Evolutionary conservation across 1,140 invertebrate species (phyloP), one percentile per base, ranked within the genome.

Genomic region (Euglossa dilemma): DNA sequence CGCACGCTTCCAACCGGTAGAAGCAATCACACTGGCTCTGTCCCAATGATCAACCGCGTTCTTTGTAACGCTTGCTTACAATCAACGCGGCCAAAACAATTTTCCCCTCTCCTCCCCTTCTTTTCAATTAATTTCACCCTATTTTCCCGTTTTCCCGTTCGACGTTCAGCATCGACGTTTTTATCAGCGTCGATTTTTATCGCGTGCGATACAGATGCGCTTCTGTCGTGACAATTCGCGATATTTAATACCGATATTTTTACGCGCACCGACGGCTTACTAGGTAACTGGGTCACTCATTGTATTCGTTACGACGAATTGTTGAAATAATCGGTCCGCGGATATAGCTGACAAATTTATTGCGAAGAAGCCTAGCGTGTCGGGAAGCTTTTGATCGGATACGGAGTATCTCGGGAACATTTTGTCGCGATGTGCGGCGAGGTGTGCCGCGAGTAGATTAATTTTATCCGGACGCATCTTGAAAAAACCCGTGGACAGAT

Each of bases 251-350:
- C 28, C 9, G 50, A 69, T 36, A 25, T 20, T 23, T 52, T 56
- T 23, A 61, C 43, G 0, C 18, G 57, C 54, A 43, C 8, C 70
- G 2, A 50, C 12, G 50, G 25, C 6, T 47, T 64, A 47, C 9
- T 45, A 52, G 43, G 36, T 84, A 86, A 86, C 28, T 71, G 80
- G 76, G 71, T 76, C 82, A 50, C 5, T 12, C n/a, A 72, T 80
- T 84, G 56, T 86, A 45, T 20, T 73, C 43, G 59, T 76, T 52
- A 50, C 61, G 12, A 59, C 45, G 52, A 6, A 23, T 64, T 73
- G 18, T 9, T 54, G 20, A 28, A n/a, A 81, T 66, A 67, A 81
- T 81, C 43, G 61, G 0, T 28, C 1, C 6, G 8, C 25, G 70
- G 25, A 56, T 64, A 63, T 50, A 11, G 69, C 4, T 14, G 8